Evolutionary conservation across 2,888 invertebrate genomes (phyloP), one percentile per base, ranked within the genome.

Genomic region (Trichopria drosophilae): DNA sequence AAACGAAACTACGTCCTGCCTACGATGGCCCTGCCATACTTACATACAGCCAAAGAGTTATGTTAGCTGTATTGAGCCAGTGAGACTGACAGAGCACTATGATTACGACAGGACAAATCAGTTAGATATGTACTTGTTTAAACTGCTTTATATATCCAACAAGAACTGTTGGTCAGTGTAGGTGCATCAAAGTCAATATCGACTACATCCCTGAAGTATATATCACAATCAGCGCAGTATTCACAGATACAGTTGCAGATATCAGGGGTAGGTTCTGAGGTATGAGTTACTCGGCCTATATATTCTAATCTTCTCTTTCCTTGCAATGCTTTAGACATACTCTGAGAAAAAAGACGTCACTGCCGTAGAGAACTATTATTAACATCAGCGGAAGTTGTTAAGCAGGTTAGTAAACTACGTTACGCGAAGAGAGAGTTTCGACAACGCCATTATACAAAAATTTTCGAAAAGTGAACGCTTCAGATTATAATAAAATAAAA

Each of bases 151-250:
- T 32, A 32, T 32, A 32, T 32, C 16, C 12, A 32, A 32, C 32
- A 32, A 32, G 32, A 16, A n/a, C 18, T 32, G 12, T 32, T 32
- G 32, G 32, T 32, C 32, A 32, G 32, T 32, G 18, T 18, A 32
- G 32, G 6, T 16, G 32, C 16, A 32, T 32, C 32, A 10, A 32
- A 32, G 18, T 32, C 15, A 32, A 32, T 4, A n/a, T 32, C n/a
- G 10, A 15, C 48, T 49, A 43, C 9, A 18, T 19, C 22, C 16
- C 19, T 29, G 20, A 28, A 19, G 28, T 36, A 28, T 35, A 45
- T 36, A 26, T 36, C 22, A 24, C 29, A 36, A 35, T 45, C 9
- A 29, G 26, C 9, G 10, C 35, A 20, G 18, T 37, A 46, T 18
- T 39, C 13, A 9, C 6, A 15, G 23, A 40, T 47, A 31, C 16